Conservation (phyloP, 1,140 invertebrate genomes). For the Apis cerana region DNA sequence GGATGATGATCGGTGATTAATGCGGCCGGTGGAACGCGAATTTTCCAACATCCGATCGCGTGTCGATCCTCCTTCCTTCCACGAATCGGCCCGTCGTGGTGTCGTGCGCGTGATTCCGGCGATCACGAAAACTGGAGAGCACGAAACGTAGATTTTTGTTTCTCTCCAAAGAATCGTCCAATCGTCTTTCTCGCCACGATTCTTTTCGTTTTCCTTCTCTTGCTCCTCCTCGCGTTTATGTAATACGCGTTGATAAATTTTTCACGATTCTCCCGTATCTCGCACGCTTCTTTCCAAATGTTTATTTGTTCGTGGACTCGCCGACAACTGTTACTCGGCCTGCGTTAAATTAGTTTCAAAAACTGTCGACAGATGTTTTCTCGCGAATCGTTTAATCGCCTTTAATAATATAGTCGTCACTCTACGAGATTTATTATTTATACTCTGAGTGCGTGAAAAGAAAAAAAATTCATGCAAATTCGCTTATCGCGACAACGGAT, state of each 20-base stretch:
- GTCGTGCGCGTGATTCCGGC: neutral
- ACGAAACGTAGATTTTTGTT: neutral
- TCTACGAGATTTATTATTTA: neutral
- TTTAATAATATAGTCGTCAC: neutral
- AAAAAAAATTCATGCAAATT: neutral
- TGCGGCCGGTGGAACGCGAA: conserved; percentile 29
- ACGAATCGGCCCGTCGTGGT: neutral
- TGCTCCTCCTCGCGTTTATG: no score
- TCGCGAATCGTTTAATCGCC: no score
- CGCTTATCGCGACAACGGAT: neutral
- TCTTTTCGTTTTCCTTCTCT: no score
- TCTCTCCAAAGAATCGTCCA: neutral
- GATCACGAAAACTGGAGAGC: neutral
- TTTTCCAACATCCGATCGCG: conserved; percentile 59
- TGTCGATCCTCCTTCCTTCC: conserved; percentile 44
- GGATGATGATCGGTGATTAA: conserved; percentile 49
- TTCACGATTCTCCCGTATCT: no score
- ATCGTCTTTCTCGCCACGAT: no score
- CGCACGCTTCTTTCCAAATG: no score
- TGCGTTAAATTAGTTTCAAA: no score
- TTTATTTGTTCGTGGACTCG: no score
- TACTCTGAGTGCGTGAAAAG: no score
- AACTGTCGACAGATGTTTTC: no score
- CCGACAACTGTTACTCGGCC: no score
- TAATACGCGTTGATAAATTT: no score